Conservation (phyloP, 2,113 vertebrate species). For the Holacanthus passer region DNA sequence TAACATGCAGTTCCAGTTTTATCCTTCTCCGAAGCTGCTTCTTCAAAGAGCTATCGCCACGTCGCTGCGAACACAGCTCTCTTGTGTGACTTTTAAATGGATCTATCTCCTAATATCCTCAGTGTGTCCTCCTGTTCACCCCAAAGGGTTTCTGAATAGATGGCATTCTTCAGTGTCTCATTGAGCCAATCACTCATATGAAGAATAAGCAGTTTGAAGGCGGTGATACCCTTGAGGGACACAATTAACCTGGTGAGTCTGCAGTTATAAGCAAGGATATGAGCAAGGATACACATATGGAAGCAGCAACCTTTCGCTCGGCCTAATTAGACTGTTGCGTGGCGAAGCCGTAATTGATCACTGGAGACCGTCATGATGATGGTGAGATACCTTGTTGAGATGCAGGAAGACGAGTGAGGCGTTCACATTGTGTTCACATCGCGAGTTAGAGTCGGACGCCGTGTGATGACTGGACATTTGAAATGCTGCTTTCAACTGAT, state of each 20-base stretch:
- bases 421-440: background rate
- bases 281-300: conserved; percentile 8
- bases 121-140: conserved; percentile 42
- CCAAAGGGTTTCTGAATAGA: conserved; percentile 16
- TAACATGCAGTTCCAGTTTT: conserved; percentile 3
- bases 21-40: conserved; percentile 2
- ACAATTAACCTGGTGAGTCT: conserved; percentile 34
- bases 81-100: conserved; percentile 9
- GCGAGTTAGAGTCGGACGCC: background rate
- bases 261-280: conserved; percentile 34
- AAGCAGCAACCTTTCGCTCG: background rate
- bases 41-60: conserved; percentile 3
- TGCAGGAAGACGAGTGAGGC: background rate
- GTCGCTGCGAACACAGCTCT: background rate
- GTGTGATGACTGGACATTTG: background rate
- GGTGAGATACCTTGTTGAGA: background rate
- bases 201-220: conserved; percentile 29
- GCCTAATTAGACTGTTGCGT: background rate
- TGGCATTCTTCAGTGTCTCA: conserved; percentile 39
- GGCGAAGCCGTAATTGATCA: conserved; percentile 7
- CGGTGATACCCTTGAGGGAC: conserved; percentile 39
- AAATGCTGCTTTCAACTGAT: background rate
- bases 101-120: conserved; percentile 16
- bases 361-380: background rate
- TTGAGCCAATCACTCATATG: conserved; percentile 35